Base-by-base conservation (phyloP, 2,797 vertebrate genomes). In the Peromyscus eremicus region DNA sequence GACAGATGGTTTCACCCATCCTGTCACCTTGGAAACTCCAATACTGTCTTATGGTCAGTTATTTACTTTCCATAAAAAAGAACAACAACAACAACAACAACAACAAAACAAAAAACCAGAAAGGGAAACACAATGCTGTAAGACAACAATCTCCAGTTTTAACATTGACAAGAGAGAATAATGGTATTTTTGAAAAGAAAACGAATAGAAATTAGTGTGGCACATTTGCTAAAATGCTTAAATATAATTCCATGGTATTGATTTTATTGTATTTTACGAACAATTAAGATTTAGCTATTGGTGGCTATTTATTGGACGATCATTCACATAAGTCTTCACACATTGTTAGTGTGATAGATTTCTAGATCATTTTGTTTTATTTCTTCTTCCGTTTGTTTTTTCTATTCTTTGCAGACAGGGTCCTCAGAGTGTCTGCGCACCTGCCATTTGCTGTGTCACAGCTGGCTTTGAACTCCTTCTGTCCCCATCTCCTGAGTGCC, bases 1-100 rank as follows among this genome's bases (percentile, higher is more conserved):
- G 75, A 79, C 92, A 97, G 94, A 97, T 97, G 94, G 95, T 71
- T 89, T 80, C 27, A 88, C 71, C 84, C 40, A 86, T 82, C 75
- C 40, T 94, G 64, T 94, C 94, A 91, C 91, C 87, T 91, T 70
- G 92, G 75, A 68, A 90, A 94, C 57, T 91, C 84, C 32, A 66
- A 2, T 80, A 10, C n/a, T 40, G 37, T 77, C 85, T 91, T 80
- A 79, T 40, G 57, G 91, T 92, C 76, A 91, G 17, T 62, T 73
- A 62, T 57, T 95, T 94, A 86, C 80, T 96, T 91, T 95, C 93
- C 37, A 29, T 85, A 81, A 94, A 91, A 91, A 94, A 91, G 46
- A 49, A 49, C 46, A 49, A 13, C 11, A 52, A 52, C 49, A 46
- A 46, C 6, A 49, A 12, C 49, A 49, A 49, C 49, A 46, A 46